Conservation (phyloP, 2,113 vertebrate genomes). For the Callipepla squamata region DNA sequence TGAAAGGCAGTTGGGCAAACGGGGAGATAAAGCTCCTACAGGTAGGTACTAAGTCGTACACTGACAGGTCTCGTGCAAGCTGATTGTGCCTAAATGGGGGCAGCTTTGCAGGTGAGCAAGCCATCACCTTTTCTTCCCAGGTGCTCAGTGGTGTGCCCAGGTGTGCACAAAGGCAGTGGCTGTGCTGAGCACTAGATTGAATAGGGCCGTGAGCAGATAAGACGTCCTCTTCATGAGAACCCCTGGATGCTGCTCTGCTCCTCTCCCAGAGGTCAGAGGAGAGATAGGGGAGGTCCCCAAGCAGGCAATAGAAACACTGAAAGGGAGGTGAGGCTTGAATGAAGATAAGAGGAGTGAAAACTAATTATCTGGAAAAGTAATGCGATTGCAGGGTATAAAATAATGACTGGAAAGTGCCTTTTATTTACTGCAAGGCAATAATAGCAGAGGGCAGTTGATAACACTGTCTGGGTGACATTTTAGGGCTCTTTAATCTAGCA, state of each 20-base stretch:
- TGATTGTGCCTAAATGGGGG: neutral
- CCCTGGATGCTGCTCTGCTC: neutral
- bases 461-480: constrained; percentile 4
- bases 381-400: constrained; percentile 41
- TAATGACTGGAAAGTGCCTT: constrained; percentile 47
- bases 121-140: neutral
- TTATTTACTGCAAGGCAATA: constrained; percentile 27
- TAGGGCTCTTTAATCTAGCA: constrained; percentile 38
- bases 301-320: constrained; percentile 38
- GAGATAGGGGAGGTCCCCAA: neutral
- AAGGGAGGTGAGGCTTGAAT: constrained; percentile 36
- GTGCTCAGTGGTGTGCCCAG: neutral
- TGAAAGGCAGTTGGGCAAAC: neutral
- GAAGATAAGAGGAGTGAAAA: constrained; percentile 47
- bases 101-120: neutral
- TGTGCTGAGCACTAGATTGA: neutral
- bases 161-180: neutral
- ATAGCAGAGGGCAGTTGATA: constrained; percentile 29
- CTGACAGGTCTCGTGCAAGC: neutral
- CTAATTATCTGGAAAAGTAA: constrained; percentile 49
- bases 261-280: constrained; percentile 30
- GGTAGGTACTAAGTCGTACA: neutral
- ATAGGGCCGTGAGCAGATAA: neutral
- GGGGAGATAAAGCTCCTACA: neutral
- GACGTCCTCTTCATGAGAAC: neutral